Base-by-base conservation (phyloP, 2,888 invertebrate species). In the Mythimna pallens region DNA sequence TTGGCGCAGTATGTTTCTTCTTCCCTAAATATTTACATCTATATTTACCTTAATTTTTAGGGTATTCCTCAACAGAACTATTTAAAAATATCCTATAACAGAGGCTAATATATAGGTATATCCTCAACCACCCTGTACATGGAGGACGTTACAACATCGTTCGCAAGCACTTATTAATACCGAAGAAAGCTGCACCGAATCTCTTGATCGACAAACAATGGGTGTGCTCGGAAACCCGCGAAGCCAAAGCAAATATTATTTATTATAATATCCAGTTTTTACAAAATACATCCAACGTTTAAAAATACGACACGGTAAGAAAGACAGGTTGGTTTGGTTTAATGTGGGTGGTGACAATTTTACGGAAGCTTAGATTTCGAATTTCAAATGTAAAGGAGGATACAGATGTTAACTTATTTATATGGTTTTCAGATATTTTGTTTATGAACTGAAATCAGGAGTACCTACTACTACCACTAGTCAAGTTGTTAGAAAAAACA, bases 91-190 rank as follows among this genome's bases (percentile, higher is more conserved):
- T 0, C 20, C 7, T 47, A 43, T 30, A 22, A 7, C 10, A 40
- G 59, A 43, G 40, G 17, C n/a, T 63, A 25, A 20, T 20, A 50
- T 20, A 43, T 43, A n/a, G 30, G 30, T 3, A 50, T 17, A 54
- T 65, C 62, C 66, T 50, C 87, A 40, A 71, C 59, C 95, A 93
- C 0, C 86, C 93, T 94, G 91, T 95, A 92, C 70, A 72, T 72
- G 47, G 58, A 78, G 79, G 92, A 92, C 90, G 93, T 93, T 93
- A 93, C 91, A 88, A 90, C 93, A 92, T 90, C 92, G 92, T 93
- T 92, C 90, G 92, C 92, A 90, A 90, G 94, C 93, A 91, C 94
- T 95, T 96, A 96, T 95, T 96, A 96, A 95, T 95, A 95, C 94
- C 92, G 94, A 95, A 94, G 95, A 95, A 95, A 95, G 95, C 92